Base-by-base conservation (phyloP, 2,888 invertebrate genomes). In the Leptopilina syphax region DNA sequence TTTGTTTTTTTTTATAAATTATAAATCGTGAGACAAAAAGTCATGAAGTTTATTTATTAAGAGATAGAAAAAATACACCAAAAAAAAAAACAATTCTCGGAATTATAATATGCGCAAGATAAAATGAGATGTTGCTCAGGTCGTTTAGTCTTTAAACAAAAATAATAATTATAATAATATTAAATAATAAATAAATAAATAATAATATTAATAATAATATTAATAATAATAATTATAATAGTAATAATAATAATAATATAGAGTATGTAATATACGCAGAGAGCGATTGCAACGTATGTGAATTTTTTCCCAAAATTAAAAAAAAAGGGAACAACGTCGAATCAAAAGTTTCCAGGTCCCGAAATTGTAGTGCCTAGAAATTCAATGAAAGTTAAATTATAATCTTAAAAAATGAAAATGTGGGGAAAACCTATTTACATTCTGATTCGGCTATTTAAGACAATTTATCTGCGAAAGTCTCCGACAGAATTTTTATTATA, bases 51-150 rank as follows among this genome's bases (percentile, higher is more conserved):
- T 41, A 57, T 34, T 9, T 13, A 24, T 44, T 44, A 34, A 34
- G 3, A 44, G 44, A 44, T 44, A 44, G 34, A 44, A 44, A 7
- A 44, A 44, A 44, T 44, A 44, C 44, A 44, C 44, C 2, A 67
- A 34, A 34, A 27, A 34, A 34, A 34, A 27, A 34, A 5, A 24
- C 68, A 18, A 50, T 12, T 12, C 50, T 12, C 44, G 41, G 47
- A 47, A 68, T 47, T 13, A 50, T 50, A 50, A 10, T 73, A 34
- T 34, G 34, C 34, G 73, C 73, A 73, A 73, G 57, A 73, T 73
- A 73, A n/a, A 50, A 24, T 70, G 70, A 70, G 70, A 70, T 70
- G 50, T 54, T 70, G 70, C 70, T 70, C 70, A 70, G 70, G 54
- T 70, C 70, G 24, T 54, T 24, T 70, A 70, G 70, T 73, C 73